Percentiles rank a stretch among this genome's conserved stretches.
phyloP scores from a whole-genome alignment of 30 jellyfish, hydroid and myxozoan genomes.

The Aurelia sp. region DNA sequence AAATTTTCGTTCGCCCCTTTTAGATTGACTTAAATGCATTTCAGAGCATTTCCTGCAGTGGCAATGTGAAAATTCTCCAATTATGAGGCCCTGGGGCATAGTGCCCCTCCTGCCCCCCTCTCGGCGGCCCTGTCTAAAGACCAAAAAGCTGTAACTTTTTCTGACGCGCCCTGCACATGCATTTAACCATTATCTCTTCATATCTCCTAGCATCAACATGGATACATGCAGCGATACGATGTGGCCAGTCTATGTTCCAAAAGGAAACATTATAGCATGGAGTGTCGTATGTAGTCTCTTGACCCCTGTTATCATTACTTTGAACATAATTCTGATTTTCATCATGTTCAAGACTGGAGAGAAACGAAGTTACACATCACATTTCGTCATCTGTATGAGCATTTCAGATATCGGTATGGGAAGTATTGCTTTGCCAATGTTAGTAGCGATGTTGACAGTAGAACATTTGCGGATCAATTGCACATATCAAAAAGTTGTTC shows the following conservation, averaged over 20 bases:
- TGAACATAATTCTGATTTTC: conserved; percentile 22
- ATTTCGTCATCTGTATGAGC: conserved; percentile 54
- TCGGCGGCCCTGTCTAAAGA: too few relatives aligned
- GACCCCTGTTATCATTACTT: conserved; percentile 32
- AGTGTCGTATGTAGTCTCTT: conserved; percentile 35
- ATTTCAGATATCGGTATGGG: conserved; percentile 70
- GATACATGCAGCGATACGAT: conserved; percentile 36
- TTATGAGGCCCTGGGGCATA: too few relatives aligned
- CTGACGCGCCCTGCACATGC: too few relatives aligned
- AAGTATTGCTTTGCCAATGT: conserved; percentile 35
- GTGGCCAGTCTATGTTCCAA: conserved; percentile 71
- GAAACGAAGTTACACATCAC: conserved; percentile 40
- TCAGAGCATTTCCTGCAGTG: too few relatives aligned
- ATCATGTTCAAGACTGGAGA: conserved; percentile 57
- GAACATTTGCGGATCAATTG: conserved; percentile 37
- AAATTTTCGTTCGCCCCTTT: too few relatives aligned
- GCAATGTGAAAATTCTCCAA: too few relatives aligned
- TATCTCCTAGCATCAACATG: conserved; percentile 8
- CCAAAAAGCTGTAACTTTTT: too few relatives aligned
- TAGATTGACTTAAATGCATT: too few relatives aligned
- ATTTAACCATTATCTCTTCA: neutral
- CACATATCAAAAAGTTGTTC: conserved; percentile 38
- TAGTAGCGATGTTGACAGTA: conserved; percentile 33
- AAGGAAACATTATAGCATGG: conserved; percentile 37
- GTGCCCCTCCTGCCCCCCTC: too few relatives aligned